Conservation (phyloP, 1,140 invertebrate genomes). For the Asobara japonica region DNA sequence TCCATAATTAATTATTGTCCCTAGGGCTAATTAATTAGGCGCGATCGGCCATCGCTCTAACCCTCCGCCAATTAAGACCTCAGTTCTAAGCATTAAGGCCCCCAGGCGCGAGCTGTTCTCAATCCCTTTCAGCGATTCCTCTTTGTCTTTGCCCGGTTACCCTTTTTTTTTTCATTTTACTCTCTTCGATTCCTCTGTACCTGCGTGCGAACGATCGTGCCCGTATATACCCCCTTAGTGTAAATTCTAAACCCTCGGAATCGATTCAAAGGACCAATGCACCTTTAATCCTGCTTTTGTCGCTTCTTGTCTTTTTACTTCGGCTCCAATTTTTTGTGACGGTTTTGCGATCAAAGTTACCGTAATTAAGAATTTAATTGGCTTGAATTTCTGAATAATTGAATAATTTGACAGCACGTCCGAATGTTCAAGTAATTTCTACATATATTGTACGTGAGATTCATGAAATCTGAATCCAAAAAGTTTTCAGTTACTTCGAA, state of each 20-base stretch:
- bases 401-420: too few relatives aligned
- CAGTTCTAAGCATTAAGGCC: constrained; percentile 40
- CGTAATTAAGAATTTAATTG: too few relatives aligned
- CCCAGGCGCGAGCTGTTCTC: constrained; percentile 24
- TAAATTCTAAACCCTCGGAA: not conserved
- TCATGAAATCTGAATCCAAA: too few relatives aligned
- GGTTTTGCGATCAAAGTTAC: too few relatives aligned
- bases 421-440: too few relatives aligned
- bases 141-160: not conserved
- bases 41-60: constrained; percentile 42
- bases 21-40: constrained; percentile 62
- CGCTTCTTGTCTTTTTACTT: too few relatives aligned
- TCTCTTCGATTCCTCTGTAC: constrained; percentile 22
- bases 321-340: too few relatives aligned
- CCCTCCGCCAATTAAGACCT: constrained; percentile 59
- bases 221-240: not conserved
- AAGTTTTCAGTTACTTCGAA: too few relatives aligned
- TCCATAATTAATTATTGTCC: constrained; percentile 57
- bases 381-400: too few relatives aligned
- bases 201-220: constrained; percentile 24
- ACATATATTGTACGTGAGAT: too few relatives aligned
- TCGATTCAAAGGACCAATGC: not conserved
- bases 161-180: not conserved
- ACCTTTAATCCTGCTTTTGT: too few relatives aligned
- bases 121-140: not conserved